A percentile compares a stretch with the other conserved stretches of the same genome.
Evolutionary conservation across 2,113 vertebrate genomes (phyloP).

Genomic region (Elephantulus edwardii): DNA sequence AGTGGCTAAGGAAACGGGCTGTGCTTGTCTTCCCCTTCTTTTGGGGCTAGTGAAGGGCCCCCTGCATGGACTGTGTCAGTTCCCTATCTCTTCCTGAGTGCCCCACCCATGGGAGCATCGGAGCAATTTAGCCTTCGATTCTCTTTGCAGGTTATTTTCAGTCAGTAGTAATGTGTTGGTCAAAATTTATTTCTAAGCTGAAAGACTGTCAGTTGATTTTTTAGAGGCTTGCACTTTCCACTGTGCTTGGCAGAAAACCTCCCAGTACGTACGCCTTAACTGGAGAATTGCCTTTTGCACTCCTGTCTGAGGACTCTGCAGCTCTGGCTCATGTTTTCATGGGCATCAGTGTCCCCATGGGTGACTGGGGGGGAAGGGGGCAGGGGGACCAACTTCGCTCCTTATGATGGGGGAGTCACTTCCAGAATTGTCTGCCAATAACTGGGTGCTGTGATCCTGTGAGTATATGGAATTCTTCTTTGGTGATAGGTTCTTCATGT

Average conservation of each 20-base stretch:
- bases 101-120: neutral
- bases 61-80: neutral
- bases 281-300: constrained; percentile 28
- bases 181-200: constrained; percentile 26
- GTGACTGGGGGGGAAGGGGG: no score
- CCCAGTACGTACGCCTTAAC: constrained; percentile 22
- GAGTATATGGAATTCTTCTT: neutral
- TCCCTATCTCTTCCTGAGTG: neutral
- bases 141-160: constrained; percentile 5
- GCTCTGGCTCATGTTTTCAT: neutral
- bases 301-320: neutral
- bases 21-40: neutral
- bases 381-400: neutral
- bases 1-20: neutral
- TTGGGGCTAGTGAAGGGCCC: neutral
- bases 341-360: neutral
- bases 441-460: neutral
- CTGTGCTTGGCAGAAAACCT: constrained; percentile 50
- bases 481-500: neutral
- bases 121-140: neutral
- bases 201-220: constrained; percentile 12
- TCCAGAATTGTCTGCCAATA: neutral
- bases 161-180: neutral
- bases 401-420: neutral
- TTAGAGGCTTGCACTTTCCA: constrained; percentile 39